Evolutionary conservation across 2,797 vertebrate genomes (phyloP).

Genomic region (Chrosomus eos): DNA sequence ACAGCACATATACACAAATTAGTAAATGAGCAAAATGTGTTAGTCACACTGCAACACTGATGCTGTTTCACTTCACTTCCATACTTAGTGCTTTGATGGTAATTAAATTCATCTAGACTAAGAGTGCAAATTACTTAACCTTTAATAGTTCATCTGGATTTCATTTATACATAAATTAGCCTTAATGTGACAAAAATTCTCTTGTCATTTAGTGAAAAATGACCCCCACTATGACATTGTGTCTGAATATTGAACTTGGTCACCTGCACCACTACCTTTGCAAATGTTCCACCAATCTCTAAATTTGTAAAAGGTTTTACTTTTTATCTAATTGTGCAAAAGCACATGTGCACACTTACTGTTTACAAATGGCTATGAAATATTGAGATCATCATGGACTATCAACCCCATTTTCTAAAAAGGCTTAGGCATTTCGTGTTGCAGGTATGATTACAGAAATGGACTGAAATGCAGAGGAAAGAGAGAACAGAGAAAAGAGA

Average conservation of each 20-base stretch:
- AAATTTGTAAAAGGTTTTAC: background rate
- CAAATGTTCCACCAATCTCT: background rate
- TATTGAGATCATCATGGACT: constrained; percentile 45
- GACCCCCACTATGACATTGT: no score
- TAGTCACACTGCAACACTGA: background rate
- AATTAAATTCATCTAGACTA: background rate
- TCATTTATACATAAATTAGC: background rate
- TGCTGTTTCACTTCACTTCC: background rate
- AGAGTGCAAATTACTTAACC: background rate
- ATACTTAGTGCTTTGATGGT: background rate
- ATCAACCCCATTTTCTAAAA: constrained; percentile 29
- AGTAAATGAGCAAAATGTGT: background rate
- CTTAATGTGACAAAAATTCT: background rate
- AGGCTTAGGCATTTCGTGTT: constrained; percentile 25
- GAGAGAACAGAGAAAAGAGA: constrained; percentile 53
- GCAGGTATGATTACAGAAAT: constrained; percentile 60
- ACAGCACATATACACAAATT: background rate
- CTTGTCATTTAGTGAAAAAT: background rate
- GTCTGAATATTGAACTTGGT: background rate
- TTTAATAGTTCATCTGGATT: background rate
- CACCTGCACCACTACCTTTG: background rate
- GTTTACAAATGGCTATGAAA: background rate
- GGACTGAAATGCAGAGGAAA: constrained; percentile 61
- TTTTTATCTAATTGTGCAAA: background rate
- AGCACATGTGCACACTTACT: background rate